Percentiles rank a stretch among this genome's conserved stretches.
These are phyloP conservation scores for Garra rufa DNA, from an alignment of 2,113 vertebrate genomes.

Conservation along the genomic window DNA sequence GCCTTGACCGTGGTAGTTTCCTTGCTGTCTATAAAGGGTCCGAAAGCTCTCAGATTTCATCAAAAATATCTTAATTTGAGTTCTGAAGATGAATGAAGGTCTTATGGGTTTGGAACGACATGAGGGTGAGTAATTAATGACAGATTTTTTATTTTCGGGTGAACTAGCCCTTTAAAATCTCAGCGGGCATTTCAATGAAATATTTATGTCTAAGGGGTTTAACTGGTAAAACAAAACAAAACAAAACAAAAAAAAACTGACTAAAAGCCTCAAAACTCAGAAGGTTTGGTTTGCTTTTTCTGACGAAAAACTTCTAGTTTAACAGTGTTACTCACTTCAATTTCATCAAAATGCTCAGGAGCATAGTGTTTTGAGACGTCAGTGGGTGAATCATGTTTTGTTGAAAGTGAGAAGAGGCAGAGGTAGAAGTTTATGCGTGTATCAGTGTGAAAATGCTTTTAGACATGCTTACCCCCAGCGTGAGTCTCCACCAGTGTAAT, in stretches of 20 bases:
- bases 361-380: neutral
- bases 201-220: neutral
- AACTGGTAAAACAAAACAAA: no score
- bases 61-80: no score
- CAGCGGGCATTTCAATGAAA: neutral
- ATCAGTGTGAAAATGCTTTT: conserved; percentile 40
- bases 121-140: no score
- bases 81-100: no score
- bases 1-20: no score
- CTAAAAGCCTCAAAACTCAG: neutral
- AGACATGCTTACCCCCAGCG: neutral
- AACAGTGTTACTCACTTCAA: neutral
- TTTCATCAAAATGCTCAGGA: neutral
- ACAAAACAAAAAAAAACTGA: no score
- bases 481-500: neutral
- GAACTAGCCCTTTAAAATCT: neutral
- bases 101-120: no score
- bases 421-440: neutral
- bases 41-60: no score
- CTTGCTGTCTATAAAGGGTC: no score
- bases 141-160: no score
- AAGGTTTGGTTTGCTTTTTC: neutral
- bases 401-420: neutral
- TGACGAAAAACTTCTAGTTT: neutral
- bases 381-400: conserved; percentile 18